Conservation (phyloP, 2,113 vertebrate genomes). For the Tragelaphus strepsiceros region DNA sequence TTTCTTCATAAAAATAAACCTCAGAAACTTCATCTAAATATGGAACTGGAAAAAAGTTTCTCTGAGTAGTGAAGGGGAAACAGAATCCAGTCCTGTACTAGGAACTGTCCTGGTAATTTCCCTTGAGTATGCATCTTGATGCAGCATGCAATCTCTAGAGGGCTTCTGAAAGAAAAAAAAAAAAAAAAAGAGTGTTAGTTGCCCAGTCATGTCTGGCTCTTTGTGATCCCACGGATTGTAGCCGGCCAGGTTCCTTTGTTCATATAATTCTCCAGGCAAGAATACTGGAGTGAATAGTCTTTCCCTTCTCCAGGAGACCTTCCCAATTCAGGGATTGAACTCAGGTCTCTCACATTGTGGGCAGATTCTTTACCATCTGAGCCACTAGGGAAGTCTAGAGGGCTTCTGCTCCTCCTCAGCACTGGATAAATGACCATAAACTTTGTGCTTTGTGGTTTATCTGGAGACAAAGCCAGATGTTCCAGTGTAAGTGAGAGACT, state of each 20-base stretch:
- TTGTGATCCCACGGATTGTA: background rate
- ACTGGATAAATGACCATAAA: background rate
- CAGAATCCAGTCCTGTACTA: background rate
- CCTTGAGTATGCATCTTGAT: background rate
- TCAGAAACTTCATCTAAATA: background rate
- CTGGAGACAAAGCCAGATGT: background rate
- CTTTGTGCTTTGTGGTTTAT: background rate
- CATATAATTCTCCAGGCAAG: background rate
- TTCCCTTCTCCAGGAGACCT: background rate
- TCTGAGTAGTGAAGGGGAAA: background rate
- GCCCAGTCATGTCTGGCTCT: background rate
- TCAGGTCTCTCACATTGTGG: rapidly evolving
- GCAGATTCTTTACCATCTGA: background rate
- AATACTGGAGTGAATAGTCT: background rate
- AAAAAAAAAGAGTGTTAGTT: background rate
- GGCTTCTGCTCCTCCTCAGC: background rate
- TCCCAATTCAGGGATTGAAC: background rate
- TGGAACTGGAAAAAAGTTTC: background rate
- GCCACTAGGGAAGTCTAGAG: background rate
- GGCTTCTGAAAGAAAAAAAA: background rate
- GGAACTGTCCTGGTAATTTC: background rate
- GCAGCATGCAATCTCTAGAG: background rate
- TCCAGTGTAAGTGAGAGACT: background rate
- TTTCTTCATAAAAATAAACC: conserved; percentile 2
- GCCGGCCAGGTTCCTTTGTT: background rate